Percentiles rank a stretch among this genome's conserved stretches.
Conservation (phyloP, 2,888 invertebrate genomes). For the Prionchulus punctatus region DNA sequence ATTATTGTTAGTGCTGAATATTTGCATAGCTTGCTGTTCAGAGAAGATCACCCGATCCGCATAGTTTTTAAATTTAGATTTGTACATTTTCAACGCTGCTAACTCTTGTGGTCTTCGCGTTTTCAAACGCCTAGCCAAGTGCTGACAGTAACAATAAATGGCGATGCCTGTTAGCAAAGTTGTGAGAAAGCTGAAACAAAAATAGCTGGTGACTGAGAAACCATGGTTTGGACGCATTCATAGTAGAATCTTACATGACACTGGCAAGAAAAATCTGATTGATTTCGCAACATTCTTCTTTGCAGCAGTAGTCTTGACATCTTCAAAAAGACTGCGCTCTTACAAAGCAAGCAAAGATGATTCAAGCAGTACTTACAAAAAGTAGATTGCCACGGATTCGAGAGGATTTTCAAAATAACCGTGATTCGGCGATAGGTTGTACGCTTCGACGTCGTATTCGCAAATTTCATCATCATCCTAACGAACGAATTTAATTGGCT, state of each 20-base stretch:
- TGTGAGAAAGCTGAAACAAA: neutral
- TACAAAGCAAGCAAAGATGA: neutral
- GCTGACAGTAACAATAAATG: neutral
- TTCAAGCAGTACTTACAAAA: neutral
- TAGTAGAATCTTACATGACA: neutral
- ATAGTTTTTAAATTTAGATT: neutral
- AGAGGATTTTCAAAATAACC: neutral
- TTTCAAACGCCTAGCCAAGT: neutral
- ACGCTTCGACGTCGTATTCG: neutral
- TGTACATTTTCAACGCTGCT: neutral
- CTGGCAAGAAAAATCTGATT: neutral
- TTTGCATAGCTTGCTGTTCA: neutral
- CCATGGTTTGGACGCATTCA: too few species aligned
- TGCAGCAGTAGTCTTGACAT: neutral
- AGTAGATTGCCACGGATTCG: neutral
- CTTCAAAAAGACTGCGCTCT: neutral
- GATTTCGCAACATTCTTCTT: conserved; percentile 1
- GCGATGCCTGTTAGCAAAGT: neutral
- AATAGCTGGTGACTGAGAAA: neutral
- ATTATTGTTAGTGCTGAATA: too few species aligned
- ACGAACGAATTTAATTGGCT: too few species aligned
- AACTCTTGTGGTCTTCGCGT: neutral
- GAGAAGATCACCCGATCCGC: neutral
- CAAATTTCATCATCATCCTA: neutral
- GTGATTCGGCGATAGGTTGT: neutral